Evolutionary conservation across 2,888 invertebrate species (phyloP), one percentile per base, ranked within the genome.

Genomic region (Baccha elongata): DNA sequence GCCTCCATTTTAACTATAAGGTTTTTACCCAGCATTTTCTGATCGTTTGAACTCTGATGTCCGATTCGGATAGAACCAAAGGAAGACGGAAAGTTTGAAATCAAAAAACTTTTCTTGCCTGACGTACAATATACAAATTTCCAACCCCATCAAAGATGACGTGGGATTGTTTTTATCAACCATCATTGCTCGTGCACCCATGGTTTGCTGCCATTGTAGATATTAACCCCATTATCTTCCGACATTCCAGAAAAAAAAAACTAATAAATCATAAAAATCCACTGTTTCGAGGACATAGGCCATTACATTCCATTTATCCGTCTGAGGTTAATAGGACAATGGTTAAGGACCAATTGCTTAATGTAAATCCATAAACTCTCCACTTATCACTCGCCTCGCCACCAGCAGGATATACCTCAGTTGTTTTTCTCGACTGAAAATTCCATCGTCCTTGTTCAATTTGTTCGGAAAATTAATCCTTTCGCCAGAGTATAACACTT

Each of bases 401-500:
- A 71, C 72, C 76, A 75, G 65, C 76, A 76, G 81, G 71, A 76
- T 76, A 62, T 71, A 60, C 64, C 62, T 15, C 21, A 1, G 15
- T 23, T 21, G n/a, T 3, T 64, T 69, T 58, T 32, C 21, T 15
- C 19, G 19, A 32, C 17, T 44, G 35, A 19, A 50, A 76, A 67
- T 67, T 52, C 76, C 55, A 53, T 75, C 75, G 71, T 81, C 71
- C 81, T 72, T 72, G 71, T 81, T 32, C 81, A 81, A 81, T 81
- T 81, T 81, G 81, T 65, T 75, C 55, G 81, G 46, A 48, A 81
- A 81, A 81, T 75, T 75, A 81, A 81, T 76, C 71, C 75, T 52
- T 69, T 67, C 71, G 65, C 53, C 65, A 53, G 60, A 68, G 52
- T 58, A 4, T 62, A 64, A 52, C 65, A 65, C 75, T 80, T 74